Evolutionary conservation across 2,888 invertebrate species (phyloP).

Genomic region (Caenorhabditis afra): DNA sequence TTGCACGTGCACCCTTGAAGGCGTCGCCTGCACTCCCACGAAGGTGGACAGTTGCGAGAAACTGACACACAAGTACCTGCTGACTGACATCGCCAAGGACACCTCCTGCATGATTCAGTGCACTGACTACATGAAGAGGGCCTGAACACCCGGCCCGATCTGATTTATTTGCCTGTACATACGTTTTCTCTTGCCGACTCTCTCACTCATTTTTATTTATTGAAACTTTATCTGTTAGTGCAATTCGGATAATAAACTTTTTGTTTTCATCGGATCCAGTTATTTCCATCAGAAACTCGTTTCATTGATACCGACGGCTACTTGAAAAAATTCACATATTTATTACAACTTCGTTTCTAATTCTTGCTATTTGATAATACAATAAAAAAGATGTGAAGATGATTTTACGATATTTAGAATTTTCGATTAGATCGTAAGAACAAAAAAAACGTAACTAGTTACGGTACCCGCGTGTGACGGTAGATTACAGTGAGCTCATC

Average conservation of each 20-base stretch:
- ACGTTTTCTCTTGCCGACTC: slow-evolving; percentile 15
- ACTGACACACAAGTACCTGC: slow-evolving; percentile 76
- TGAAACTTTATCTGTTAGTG: slow-evolving; percentile 46
- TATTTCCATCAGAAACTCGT: not conserved
- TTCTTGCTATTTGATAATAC: not conserved
- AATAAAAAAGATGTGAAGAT: too few species aligned
- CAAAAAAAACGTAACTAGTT: slow-evolving; percentile 18
- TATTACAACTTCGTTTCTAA: not conserved
- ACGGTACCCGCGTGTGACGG: slow-evolving; percentile 19
- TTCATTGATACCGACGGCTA: too few species aligned
- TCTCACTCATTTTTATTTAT: slow-evolving; percentile 13
- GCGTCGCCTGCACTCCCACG: slow-evolving; percentile 78
- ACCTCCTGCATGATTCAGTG: slow-evolving; percentile 80
- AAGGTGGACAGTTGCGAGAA: slow-evolving; percentile 77
- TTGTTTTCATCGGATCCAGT: too few species aligned
- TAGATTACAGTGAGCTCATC: slow-evolving; percentile 37
- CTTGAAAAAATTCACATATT: too few species aligned
- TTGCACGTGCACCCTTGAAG: slow-evolving; percentile 79
- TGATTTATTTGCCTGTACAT: slow-evolving; percentile 40
- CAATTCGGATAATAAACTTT: slow-evolving; percentile 46
- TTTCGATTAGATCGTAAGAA: slow-evolving; percentile 23
- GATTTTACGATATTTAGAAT: too few species aligned
- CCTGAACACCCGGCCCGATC: slow-evolving; percentile 14
- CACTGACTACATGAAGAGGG: slow-evolving; percentile 73
- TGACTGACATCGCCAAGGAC: slow-evolving; percentile 77